Evolutionary conservation across 2,888 invertebrate species (phyloP), one percentile per base, ranked within the genome.

Genomic region (Gari tellinella): DNA sequence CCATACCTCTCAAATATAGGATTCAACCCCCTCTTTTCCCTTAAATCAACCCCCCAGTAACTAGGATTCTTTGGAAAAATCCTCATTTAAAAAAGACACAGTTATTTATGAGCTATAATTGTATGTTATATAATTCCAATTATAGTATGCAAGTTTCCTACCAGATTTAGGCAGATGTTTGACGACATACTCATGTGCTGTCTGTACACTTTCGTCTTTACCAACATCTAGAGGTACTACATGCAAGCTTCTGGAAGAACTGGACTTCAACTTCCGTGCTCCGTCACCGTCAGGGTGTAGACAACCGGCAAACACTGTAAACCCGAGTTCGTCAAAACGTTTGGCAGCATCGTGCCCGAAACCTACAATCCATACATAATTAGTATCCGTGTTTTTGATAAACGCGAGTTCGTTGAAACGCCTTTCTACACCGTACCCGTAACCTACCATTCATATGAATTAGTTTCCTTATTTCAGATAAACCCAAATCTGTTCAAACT

Each of bases 251-350:
- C 67, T 52, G 1, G 80, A 72, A 7, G 65, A 66, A 3, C 31
- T 21, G 0, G 70, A 45, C 7, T 65, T 58, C 23, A 82, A 43
- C 26, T 53, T 62, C 15, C 52, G 40, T 2, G 82, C 80, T 2
- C 78, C 80, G 0, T 72, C 62, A 21, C 67, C 70, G 8, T 69
- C 74, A 14, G 70, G 68, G 38, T 65, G 52, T 0, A 83, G 62
- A 48, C 80, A 80, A 26, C 80, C 80, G 41, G 83, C 83, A 63
- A 81, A 81, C 19, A 82, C 80, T 2, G 72, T 78, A 46, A 76
- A 82, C 8, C 80, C 76, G 1, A 68, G 65, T 8, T 72, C 64
- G 41, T 81, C 79, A 2, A 83, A 56, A n/a, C 69, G 66, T 25
- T 51, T 19, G n/a, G 80, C 78, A 7, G 81, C 57, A 40, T 73